Conservation (phyloP, 2,113 vertebrate genomes). For the Gobiocypris rarus region DNA sequence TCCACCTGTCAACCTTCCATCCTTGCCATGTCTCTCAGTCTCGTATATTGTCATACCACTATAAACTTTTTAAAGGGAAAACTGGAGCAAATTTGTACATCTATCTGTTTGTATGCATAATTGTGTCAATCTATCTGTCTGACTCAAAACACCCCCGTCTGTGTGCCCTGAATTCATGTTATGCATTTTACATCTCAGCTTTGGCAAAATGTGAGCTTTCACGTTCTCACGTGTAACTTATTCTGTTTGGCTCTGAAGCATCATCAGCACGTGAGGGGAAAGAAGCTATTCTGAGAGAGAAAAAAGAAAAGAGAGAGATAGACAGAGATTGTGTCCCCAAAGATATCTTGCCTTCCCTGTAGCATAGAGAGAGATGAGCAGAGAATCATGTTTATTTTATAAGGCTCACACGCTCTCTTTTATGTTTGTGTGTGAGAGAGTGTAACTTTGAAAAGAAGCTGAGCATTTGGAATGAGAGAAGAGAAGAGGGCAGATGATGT, state of each 20-base stretch:
- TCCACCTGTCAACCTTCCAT: slow-evolving; percentile 20
- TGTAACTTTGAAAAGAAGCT: slow-evolving; percentile 21
- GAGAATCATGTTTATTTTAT: slow-evolving; percentile 54
- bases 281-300: slow-evolving; percentile 21
- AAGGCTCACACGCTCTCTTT: slow-evolving; percentile 4
- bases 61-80: neutral
- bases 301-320: neutral
- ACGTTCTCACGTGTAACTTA: slow-evolving; percentile 15
- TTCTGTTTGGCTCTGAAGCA: slow-evolving; percentile 29
- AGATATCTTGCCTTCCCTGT: slow-evolving; percentile 10
- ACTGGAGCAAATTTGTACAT: neutral
- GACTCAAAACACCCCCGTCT: neutral
- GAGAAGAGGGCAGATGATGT: slow-evolving; percentile 1
- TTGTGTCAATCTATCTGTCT: neutral
- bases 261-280: slow-evolving; percentile 23
- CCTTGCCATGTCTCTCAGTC: neutral
- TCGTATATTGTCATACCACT: neutral
- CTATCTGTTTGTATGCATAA: neutral
- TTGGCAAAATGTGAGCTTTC: slow-evolving; percentile 18
- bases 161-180: slow-evolving; percentile 6
- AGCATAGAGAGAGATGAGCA: slow-evolving; percentile 10
- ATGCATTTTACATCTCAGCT: neutral
- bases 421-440: slow-evolving; percentile 11
- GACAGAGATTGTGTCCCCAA: slow-evolving; percentile 9
- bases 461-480: neutral